Evolutionary conservation across 2,797 vertebrate genomes (phyloP), one percentile per base, ranked within the genome.

Genomic region (Perodicticus potto): DNA sequence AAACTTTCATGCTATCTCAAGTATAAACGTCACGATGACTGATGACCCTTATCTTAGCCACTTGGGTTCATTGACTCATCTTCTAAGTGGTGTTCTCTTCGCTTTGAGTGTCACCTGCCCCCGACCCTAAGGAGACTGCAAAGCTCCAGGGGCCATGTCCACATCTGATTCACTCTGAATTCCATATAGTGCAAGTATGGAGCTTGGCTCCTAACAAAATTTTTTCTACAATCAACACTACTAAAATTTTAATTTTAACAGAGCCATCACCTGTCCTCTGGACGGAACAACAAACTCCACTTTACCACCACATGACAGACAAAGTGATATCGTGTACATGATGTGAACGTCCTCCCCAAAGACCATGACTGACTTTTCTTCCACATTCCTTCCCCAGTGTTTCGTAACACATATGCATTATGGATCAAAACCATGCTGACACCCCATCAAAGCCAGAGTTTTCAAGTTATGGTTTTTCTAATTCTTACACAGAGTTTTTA

Each of bases 261-360:
- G 16, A 49, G 69, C 11, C 6, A 17, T 16, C 12, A 6, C 7
- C 78, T 19, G 4, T 23, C 59, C 40, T 34, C 74, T 5, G 3
- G 61, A 10, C 8, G 1, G 34, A 8, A 55, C 32, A 4, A 53
- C 14, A 34, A 40, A 27, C 61, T 9, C 61, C 32, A 2, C 17
- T 8, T 34, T 1, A 19, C 61, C 10, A 11, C 7, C 25, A 25
- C 0, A 0, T 53, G 9, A 34, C 3, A 22, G 29, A 82, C 12
- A 23, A 45, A 34, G 55, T 53, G 20, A 14, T n/a, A 29, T 2
- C 23, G 1, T 2, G 27, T 17, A 3, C 34, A 3, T 20, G n/a
- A 55, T 3, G 14, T 1, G 19, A 53, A 1, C 7, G 0, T 13
- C 29, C 5, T 34, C 34, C 82, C 5, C n/a, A 1, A 0, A 2